Evolutionary conservation across 2,113 vertebrate genomes (phyloP), one percentile per base, ranked within the genome.

Genomic region (Bambusicola thoracicus): DNA sequence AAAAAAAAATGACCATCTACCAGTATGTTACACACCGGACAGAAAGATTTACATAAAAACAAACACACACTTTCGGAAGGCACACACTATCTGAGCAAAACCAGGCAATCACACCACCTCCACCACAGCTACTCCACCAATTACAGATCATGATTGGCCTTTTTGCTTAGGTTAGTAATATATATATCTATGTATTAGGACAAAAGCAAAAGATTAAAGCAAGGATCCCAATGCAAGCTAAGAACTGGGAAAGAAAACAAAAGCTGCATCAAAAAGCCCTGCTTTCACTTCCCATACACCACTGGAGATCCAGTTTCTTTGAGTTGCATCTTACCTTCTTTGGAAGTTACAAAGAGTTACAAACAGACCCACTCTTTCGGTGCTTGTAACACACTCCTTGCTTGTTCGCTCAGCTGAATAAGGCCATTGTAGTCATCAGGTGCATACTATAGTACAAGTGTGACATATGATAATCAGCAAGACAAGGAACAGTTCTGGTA

Each of bases 311-410:
- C 56, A 85, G 69, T 38, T 87, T 87, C 87, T 84, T 59, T 19
- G 87, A 72, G 62, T 27, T 12, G 3, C 58, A 41, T 92, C 97
- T 97, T 97, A 97, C 96, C 97, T 96, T 97, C 98, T 95, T 94
- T 76, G 81, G 94, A 82, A 96, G 93, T 97, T 97, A 96, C 92
- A 96, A 96, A 95, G 94, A 97, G 95, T 98, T 99, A 99, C 95
- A 99, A 98, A 98, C 99, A 99, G 97, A 99, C 98, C 99, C 99
- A 99, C 97, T 99, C 99, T 98, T 99, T 99, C 97, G 99, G 97
- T 90, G 98, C 98, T 98, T 99, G 99, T 98, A 99, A 98, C 98
- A 99, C 98, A 98, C 98, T 98, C 97, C 99, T 98, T 97, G 98
- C 97, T 97, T 99, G 98, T 97, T 99, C 99, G 96, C 96, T 98